These are phyloP conservation scores for Eurytoma adleriae DNA, from an alignment of 2,888 invertebrate species.

Conservation along the genomic window DNA sequence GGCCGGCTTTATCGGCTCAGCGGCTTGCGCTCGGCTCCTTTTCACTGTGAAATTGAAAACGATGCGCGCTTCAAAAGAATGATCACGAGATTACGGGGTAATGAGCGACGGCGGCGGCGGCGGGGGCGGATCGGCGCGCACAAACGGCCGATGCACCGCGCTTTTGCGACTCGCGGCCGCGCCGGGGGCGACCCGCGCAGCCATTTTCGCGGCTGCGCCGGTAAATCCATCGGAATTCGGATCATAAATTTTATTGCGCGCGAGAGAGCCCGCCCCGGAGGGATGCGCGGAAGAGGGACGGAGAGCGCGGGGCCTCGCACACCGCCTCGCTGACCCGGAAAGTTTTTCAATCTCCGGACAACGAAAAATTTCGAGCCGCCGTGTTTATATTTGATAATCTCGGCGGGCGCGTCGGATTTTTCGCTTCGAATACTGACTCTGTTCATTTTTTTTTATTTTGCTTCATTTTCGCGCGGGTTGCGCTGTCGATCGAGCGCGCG, in stretches of 20 bases:
- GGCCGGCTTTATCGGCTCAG: conserved; percentile 6
- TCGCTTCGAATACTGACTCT: neutral
- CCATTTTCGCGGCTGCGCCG: conserved; percentile 40
- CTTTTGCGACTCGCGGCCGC: conserved; percentile 11
- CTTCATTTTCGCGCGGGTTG: neutral
- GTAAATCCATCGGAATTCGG: conserved; percentile 61
- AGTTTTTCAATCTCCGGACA: conserved; percentile 58
- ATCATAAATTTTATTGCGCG: conserved; percentile 59
- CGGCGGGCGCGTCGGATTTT: conserved; percentile 2
- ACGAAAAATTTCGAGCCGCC: conserved; percentile 50
- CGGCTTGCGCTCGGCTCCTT: neutral
- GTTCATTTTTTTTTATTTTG: conserved; percentile 1
- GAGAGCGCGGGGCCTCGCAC: conserved; percentile 1
- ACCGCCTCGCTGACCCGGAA: conserved; percentile 53
- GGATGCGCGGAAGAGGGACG: neutral
- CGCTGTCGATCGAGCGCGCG: neutral
- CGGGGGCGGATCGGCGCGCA: neutral
- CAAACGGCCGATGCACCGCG: conserved; percentile 11
- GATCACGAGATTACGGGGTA: conserved; percentile 50
- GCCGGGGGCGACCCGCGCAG: neutral
- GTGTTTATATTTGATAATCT: conserved; percentile 58
- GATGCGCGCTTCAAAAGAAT: conserved; percentile 44
- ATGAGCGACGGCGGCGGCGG: conserved; percentile 31
- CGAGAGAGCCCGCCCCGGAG: conserved; percentile 25
- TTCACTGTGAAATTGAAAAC: conserved; percentile 46